Evolutionary conservation across 2,113 vertebrate species (phyloP), one percentile per base, ranked within the genome.

Genomic region (Trinectes maculatus): DNA sequence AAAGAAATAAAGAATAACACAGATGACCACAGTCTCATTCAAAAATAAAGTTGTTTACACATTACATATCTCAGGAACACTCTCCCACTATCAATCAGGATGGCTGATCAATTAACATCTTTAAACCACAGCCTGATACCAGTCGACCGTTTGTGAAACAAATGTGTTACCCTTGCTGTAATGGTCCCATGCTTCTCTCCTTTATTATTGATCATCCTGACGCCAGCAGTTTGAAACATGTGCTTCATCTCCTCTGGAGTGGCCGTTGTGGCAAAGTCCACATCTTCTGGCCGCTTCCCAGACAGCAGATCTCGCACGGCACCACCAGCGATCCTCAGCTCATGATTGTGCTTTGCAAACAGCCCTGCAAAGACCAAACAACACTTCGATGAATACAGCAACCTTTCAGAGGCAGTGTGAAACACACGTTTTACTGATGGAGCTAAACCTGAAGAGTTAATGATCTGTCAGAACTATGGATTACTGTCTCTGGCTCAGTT

Each of bases 101-200:
- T 15, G 10, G 11, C 31, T 33, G 0, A 18, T 39, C n/a, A 8
- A 37, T 26, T 28, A 19, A 15, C 9, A n/a, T 66, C 21, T 19
- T 21, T 3, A 28, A 22, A 31, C 39, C 34, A 24, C 22, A 19
- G 49, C 1, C 15, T 8, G 13, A 39, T 18, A 13, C 15, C 43
- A 6, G 21, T 16, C 19, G 3, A 59, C 0, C 10, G 1, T 1
- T 25, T 2, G 15, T 29, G 8, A 10, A 24, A 33, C 8, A 25
- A 25, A 12, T 24, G 57, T 47, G 88, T 92, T 83, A 98, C 98
- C 91, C 98, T 87, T 49, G 96, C 96, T 9, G 98, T 99, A 26
- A 99, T 95, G 39, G 97, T 99, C 4, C 98, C 98, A 0, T 99
- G 98, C 53, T 94, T 94, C 82, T 99, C 98, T 29, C 98, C 98